phyloP scores from a whole-genome alignment of 2,113 vertebrate species.

The Empidonax alnorum region DNA sequence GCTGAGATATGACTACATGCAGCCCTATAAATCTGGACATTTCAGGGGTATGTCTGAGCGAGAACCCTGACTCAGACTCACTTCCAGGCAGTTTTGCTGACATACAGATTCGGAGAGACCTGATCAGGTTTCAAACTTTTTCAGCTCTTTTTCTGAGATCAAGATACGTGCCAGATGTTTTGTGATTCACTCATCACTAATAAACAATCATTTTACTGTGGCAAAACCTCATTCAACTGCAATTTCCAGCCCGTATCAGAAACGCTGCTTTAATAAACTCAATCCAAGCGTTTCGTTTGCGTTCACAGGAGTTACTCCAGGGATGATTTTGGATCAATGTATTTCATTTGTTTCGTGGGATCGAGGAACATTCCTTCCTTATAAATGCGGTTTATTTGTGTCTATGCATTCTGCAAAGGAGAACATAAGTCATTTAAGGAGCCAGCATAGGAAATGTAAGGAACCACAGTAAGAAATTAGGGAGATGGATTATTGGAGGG shows the following conservation, averaged over 20 bases:
- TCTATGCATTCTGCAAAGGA: constrained; percentile 39
- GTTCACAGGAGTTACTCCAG: neutral
- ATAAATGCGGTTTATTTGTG: neutral
- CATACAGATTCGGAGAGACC: constrained; percentile 8
- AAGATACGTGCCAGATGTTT: neutral
- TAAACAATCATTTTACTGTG: constrained; percentile 35
- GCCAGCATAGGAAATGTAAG: neutral
- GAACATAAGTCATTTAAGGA: constrained; percentile 26
- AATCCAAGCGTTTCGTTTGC: neutral
- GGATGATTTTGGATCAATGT: constrained; percentile 33
- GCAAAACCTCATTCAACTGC: constrained; percentile 1
- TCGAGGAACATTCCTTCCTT: constrained; percentile 18
- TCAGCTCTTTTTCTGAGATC: constrained; percentile 34
- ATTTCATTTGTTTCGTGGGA: constrained; percentile 42
- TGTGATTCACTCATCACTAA: constrained; percentile 58
- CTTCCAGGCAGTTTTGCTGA: constrained; percentile 52
- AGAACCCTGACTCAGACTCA: constrained; percentile 28
- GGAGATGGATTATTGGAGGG: constrained; percentile 12
- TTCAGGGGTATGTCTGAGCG: neutral
- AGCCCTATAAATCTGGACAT: neutral
- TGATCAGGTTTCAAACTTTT: constrained; percentile 25
- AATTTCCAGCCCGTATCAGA: constrained; percentile 19
- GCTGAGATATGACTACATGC: neutral
- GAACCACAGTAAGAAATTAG: constrained; percentile 29
- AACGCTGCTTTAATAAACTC: constrained; percentile 18